Conservation (phyloP, 2,797 vertebrate species). For the Phylloscopus collybita region DNA sequence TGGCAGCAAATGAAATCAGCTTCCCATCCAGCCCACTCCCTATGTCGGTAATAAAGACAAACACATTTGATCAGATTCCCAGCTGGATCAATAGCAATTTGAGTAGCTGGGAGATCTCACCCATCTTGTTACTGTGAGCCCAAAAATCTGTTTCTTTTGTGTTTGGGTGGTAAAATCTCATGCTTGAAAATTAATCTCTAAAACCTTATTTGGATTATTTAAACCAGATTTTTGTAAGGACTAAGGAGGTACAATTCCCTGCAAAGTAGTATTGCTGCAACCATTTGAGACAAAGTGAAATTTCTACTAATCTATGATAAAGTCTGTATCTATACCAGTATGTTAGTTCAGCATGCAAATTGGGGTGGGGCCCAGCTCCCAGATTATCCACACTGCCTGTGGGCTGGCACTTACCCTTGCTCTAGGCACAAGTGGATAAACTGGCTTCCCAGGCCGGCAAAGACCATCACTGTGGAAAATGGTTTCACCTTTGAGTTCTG, state of each 20-base stretch:
- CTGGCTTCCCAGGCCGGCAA: not conserved
- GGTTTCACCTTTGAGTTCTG: not conserved
- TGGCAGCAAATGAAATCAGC: constrained; percentile 8
- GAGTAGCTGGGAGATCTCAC: constrained; percentile 11
- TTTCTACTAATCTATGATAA: not conserved
- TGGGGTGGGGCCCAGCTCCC: not conserved
- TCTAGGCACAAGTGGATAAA: not conserved
- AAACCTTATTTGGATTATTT: not conserved
- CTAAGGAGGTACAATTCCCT: not conserved
- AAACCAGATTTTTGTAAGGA: not conserved
- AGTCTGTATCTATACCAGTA: not conserved
- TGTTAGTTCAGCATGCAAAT: not conserved
- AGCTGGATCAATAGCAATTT: constrained; percentile 58
- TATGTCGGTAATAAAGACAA: constrained; percentile 23
- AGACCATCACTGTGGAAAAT: not conserved
- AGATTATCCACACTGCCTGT: not conserved
- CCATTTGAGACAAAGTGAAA: not conserved
- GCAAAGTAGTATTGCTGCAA: not conserved
- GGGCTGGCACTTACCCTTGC: not conserved
- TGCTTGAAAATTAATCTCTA: not conserved
- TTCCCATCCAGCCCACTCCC: not conserved
- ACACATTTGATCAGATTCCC: constrained; percentile 37
- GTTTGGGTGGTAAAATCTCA: not conserved
- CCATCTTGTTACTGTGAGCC: not conserved
- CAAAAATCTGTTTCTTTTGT: not conserved